Evolutionary conservation across 35 echinoderm and acorn worm genomes (phyloP).

Genomic region (Heliocidaris erythrogramma): DNA sequence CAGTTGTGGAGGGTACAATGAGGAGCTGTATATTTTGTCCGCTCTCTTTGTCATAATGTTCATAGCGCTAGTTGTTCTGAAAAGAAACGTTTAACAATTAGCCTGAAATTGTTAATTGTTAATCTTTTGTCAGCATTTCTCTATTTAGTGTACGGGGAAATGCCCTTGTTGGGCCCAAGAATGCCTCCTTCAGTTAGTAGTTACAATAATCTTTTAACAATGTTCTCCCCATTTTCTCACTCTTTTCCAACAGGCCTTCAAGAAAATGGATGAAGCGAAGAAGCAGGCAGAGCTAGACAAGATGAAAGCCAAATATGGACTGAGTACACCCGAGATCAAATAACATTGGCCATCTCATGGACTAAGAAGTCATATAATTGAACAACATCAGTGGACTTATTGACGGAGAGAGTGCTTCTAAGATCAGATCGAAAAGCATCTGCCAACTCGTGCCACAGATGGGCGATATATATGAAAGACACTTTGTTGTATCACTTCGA

Average conservation of each 20-base stretch:
- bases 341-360: conserved; percentile 51
- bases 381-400: background rate
- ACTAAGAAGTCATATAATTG: background rate
- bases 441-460: background rate
- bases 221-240: background rate
- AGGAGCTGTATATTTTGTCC: too few species aligned
- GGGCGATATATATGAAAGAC: too few species aligned
- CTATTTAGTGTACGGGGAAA: background rate
- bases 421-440: background rate
- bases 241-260: conserved; percentile 76
- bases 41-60: too few species aligned
- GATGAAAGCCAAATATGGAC: conserved; percentile 99
- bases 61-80: too few species aligned
- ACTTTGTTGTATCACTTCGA: background rate
- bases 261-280: conserved; percentile 98
- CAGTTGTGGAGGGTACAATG: too few species aligned
- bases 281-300: conserved; percentile 96
- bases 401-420: background rate
- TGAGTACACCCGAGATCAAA: conserved; percentile 88
- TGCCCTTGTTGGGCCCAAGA: background rate
- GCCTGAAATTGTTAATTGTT: background rate
- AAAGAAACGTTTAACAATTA: background rate
- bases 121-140: background rate
- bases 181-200: too few species aligned
- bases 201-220: background rate